Evolutionary conservation across 2,113 vertebrate species (phyloP).

Genomic region (Ptyas mucosa): DNA sequence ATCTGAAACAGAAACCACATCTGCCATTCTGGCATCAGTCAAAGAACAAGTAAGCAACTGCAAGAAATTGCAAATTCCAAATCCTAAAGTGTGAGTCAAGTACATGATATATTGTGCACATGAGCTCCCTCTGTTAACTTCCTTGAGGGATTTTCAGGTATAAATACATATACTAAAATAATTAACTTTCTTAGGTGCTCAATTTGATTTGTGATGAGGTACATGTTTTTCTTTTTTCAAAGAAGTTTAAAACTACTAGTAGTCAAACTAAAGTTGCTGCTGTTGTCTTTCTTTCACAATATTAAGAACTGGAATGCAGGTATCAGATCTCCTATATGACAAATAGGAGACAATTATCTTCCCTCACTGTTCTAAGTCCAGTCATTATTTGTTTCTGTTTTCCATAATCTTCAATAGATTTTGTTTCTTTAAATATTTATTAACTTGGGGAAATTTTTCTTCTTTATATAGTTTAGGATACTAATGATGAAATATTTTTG

Average conservation of each 20-base stretch:
- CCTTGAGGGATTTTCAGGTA: not conserved
- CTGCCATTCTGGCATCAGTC: slow-evolving; percentile 94
- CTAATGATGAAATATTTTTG: not conserved
- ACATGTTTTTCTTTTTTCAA: not conserved
- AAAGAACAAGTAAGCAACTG: slow-evolving; percentile 89
- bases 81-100: not conserved
- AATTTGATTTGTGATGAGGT: not conserved
- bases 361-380: not conserved
- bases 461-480: not conserved
- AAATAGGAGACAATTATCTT: not conserved
- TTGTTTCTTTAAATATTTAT: not conserved
- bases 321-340: not conserved
- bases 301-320: not conserved
- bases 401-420: not conserved
- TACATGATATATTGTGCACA: not conserved
- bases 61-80: not conserved
- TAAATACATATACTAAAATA: not conserved
- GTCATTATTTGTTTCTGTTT: not conserved
- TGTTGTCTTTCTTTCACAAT: not conserved
- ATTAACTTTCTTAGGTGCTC: not conserved
- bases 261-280: not conserved
- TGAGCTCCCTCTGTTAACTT: not conserved
- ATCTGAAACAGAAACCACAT: slow-evolving; percentile 91
- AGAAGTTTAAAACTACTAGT: not conserved
- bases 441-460: not conserved